phyloP scores from a whole-genome alignment of 64 coral and sea anemone genomes.

The Cladopsammia gracilis region DNA sequence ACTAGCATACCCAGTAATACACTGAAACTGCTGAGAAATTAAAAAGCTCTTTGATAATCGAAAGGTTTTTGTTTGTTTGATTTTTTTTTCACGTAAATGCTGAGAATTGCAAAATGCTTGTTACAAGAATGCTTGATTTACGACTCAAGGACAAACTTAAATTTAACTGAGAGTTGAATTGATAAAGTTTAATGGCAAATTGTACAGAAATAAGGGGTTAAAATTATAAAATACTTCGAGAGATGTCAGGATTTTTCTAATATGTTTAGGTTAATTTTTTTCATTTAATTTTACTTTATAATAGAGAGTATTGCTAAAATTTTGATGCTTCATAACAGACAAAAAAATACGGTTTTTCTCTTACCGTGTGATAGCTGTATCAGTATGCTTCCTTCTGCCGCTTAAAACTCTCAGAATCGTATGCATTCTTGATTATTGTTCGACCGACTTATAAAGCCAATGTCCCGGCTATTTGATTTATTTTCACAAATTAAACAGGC shows the following conservation, averaged over 20 bases:
- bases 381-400: background rate
- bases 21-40: too few relatives aligned
- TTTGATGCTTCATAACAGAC: background rate
- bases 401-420: background rate
- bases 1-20: too few relatives aligned
- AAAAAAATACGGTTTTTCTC: background rate
- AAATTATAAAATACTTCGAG: too few relatives aligned
- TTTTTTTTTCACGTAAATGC: too few relatives aligned
- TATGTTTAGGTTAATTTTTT: too few relatives aligned
- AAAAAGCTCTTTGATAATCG: too few relatives aligned
- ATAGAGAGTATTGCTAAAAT: background rate
- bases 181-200: background rate
- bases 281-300: too few relatives aligned
- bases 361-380: background rate
- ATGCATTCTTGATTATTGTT: background rate
- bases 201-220: background rate
- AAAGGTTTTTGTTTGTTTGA: too few relatives aligned
- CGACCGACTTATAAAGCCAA: conserved; percentile 4
- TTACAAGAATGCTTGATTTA: too few relatives aligned
- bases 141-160: background rate
- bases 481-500: conserved; percentile 19
- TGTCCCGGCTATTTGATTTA: background rate
- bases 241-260: too few relatives aligned
- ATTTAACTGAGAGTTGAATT: background rate
- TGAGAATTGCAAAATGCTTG: too few relatives aligned